Percentiles rank a stretch among this genome's conserved stretches.
Evolutionary conservation across 2,888 invertebrate genomes (phyloP).

Genomic region (Zaprionus bogoriensis): DNA sequence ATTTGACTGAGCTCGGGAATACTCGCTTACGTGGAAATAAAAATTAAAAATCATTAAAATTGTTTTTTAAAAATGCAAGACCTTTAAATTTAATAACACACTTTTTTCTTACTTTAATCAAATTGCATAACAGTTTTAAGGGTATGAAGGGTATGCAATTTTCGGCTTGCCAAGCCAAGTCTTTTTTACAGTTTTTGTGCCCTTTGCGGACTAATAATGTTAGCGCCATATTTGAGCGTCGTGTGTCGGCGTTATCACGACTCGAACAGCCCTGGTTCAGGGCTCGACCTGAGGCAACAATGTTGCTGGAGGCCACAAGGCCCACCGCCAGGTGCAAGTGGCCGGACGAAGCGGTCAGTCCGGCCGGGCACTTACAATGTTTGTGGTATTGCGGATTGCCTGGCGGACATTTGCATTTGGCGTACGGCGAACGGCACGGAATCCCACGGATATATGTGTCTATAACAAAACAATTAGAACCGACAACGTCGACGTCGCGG

Average conservation of each 20-base stretch:
- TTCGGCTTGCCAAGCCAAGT: too few relatives aligned
- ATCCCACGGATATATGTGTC: constrained; percentile 72
- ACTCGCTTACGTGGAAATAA: too few relatives aligned
- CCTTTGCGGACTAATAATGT: constrained; percentile 54
- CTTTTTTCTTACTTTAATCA: too few relatives aligned
- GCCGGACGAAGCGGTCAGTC: constrained; percentile 3
- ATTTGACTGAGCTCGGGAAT: too few relatives aligned
- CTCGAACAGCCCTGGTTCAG: constrained; percentile 24
- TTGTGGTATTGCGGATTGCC: constrained; percentile 55
- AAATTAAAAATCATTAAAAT: too few relatives aligned
- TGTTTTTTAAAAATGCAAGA: too few relatives aligned
- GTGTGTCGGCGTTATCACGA: constrained; percentile 61
- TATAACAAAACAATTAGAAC: constrained; percentile 77
- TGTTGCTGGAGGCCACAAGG: constrained; percentile 60
- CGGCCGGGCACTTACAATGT: constrained; percentile 59
- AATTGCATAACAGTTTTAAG: too few relatives aligned
- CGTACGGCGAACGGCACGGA: constrained; percentile 46
- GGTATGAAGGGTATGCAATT: too few relatives aligned
- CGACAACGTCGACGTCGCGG: constrained; percentile 24
- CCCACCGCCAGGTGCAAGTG: constrained; percentile 58
- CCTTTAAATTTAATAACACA: too few relatives aligned
- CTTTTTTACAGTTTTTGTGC: neutral
- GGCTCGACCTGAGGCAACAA: constrained; percentile 24
- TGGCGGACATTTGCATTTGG: constrained; percentile 68
- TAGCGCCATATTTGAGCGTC: constrained; percentile 67